Conservation (phyloP, 2,888 invertebrate genomes). For the Clepsis dumicolana region DNA sequence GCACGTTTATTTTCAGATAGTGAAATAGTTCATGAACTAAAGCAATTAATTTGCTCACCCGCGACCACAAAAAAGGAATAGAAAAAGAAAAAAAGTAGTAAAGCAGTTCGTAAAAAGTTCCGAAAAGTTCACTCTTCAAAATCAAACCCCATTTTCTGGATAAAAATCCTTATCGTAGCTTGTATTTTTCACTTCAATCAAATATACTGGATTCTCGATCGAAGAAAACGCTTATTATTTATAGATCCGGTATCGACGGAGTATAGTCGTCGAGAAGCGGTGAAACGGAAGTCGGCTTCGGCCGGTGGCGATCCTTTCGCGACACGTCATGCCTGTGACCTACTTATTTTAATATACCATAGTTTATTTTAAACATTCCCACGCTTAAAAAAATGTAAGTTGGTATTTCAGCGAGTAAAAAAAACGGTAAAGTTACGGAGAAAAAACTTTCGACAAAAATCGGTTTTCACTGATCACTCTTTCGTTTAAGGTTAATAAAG, state of each 20-base stretch:
- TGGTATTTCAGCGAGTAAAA: not conserved
- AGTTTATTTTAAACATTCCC: not conserved
- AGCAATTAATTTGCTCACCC: no score
- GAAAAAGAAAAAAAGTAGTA: no score
- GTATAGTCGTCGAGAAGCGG: slow-evolving; percentile 12
- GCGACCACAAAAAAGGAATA: no score
- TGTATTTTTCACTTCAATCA: no score
- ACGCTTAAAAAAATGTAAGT: not conserved
- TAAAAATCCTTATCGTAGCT: no score
- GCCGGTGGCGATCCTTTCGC: slow-evolving; percentile 36
- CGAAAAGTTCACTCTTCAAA: no score
- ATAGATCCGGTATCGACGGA: not conserved
- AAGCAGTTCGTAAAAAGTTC: no score
- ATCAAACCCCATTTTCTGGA: no score
- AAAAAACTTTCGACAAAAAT: not conserved
- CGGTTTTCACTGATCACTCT: not conserved
- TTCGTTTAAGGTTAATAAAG: not conserved
- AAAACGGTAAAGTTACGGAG: not conserved
- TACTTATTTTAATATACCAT: slow-evolving; percentile 16
- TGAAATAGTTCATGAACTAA: no score
- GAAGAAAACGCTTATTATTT: not conserved
- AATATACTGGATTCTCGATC: no score
- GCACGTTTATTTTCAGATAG: no score
- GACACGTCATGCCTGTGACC: slow-evolving; percentile 39
- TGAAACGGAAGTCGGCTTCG: slow-evolving; percentile 22